Conservation (phyloP, 2,888 invertebrate genomes). For the Drosophila anomalata region DNA sequence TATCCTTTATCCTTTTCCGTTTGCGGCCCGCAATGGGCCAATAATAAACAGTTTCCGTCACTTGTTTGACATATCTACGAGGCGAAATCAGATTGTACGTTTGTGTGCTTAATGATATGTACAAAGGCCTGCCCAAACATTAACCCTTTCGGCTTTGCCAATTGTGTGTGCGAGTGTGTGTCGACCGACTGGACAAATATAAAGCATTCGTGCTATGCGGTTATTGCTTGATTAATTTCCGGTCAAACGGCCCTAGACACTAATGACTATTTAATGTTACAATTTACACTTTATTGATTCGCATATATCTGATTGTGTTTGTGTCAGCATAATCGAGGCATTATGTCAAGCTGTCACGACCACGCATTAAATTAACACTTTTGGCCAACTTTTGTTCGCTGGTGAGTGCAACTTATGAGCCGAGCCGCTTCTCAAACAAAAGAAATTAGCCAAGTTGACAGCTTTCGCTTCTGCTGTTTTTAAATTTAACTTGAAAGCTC, state of each 20-base stretch:
- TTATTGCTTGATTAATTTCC: constrained; percentile 81
- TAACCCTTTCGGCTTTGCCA: constrained; percentile 60
- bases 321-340: constrained; percentile 54
- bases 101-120: constrained; percentile 76
- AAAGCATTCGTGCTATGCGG: constrained; percentile 64
- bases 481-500: constrained; percentile 10
- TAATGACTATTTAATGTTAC: constrained; percentile 80
- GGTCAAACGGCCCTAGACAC: constrained; percentile 76
- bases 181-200: constrained; percentile 63
- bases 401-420: constrained; percentile 8
- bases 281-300: constrained; percentile 80
- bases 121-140: constrained; percentile 60
- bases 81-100: constrained; percentile 57
- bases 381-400: constrained; percentile 20
- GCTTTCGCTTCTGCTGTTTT: constrained; percentile 15
- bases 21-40: constrained; percentile 59
- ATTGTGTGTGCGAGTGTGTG: constrained; percentile 18
- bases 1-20: constrained; percentile 76
- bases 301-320: constrained; percentile 35
- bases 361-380: constrained; percentile 47
- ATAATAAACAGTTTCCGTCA: constrained; percentile 80
- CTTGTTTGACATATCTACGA: constrained; percentile 69
- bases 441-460: constrained; percentile 35
- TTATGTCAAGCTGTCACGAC: constrained; percentile 65
- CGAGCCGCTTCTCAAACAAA: constrained; percentile 3